Percentiles rank a stretch among this genome's conserved stretches.
Conservation (phyloP, 2,888 invertebrate species). For the Bedellia somnulentella region DNA sequence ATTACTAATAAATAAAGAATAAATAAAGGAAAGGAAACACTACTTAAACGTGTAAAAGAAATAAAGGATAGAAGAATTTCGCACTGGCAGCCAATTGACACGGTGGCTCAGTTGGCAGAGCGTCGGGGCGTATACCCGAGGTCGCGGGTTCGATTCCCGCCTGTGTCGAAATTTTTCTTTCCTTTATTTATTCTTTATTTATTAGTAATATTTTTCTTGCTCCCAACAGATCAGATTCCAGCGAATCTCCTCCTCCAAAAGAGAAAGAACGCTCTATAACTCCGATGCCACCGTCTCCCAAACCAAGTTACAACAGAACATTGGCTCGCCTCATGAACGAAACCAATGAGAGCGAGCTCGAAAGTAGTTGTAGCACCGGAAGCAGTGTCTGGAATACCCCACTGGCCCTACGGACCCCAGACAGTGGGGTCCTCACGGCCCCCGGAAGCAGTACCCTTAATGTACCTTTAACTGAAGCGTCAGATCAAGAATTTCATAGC, state of each 20-base stretch:
- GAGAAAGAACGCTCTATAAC: conserved; percentile 14
- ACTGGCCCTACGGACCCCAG: conserved; percentile 20
- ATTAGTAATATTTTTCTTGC: no score
- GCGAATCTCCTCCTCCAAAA: conserved; percentile 40
- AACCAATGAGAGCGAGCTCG: conserved; percentile 51
- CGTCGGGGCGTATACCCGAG: no score
- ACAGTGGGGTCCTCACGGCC: conserved; percentile 38
- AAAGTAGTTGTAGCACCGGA: conserved; percentile 49
- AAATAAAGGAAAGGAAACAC: no score
- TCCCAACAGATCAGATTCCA: no score
- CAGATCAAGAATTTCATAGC: conserved; percentile 52
- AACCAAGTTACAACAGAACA: conserved; percentile 25
- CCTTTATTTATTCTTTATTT: no score
- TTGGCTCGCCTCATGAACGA: conserved; percentile 50
- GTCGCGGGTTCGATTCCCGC: no score
- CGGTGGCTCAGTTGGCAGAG: no score
- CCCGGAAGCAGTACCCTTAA: conserved; percentile 33
- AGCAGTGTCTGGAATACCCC: conserved; percentile 28
- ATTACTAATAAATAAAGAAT: no score
- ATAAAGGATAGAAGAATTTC: no score
- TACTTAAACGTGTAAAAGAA: no score
- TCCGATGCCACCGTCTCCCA: conserved; percentile 15
- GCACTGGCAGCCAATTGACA: no score
- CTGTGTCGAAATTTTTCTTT: no score
- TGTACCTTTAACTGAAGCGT: conserved; percentile 27